phyloP scores from a whole-genome alignment of 2,113 vertebrate genomes.

The Orientallactaga bullata region DNA sequence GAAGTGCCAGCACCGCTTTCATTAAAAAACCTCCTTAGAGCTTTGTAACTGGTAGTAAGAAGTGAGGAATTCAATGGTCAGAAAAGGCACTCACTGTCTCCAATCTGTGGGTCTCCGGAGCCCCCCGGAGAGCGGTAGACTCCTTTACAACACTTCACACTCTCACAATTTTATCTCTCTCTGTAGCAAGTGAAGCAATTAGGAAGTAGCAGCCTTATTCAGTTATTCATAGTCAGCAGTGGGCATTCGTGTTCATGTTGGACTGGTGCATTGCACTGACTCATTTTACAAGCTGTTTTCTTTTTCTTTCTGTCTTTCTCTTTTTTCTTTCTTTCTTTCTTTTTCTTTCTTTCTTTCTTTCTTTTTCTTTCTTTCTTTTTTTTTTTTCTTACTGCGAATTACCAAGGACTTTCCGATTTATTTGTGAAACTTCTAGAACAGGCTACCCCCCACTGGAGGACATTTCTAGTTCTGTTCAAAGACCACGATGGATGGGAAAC shows the following conservation, averaged over 20 bases:
- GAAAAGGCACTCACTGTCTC: constrained; percentile 63
- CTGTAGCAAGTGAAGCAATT: constrained; percentile 64
- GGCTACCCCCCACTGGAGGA: not conserved
- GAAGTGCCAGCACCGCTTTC: constrained; percentile 24
- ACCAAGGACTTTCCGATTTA: constrained; percentile 9
- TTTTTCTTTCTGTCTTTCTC: not conserved
- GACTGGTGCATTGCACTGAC: constrained; percentile 34
- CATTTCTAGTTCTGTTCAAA: constrained; percentile 36
- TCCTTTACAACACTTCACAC: constrained; percentile 79
- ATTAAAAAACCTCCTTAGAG: constrained; percentile 70
- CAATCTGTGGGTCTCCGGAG: constrained; percentile 69
- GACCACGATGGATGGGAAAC: not conserved
- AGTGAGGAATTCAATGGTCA: constrained; percentile 67
- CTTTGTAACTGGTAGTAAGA: constrained; percentile 61
- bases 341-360: not conserved
- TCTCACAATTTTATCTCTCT: constrained; percentile 79
- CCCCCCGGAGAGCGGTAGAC: constrained; percentile 71
- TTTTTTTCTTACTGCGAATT: constrained; percentile 27
- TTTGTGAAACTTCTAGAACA: not conserved
- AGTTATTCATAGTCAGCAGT: constrained; percentile 42
- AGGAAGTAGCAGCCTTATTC: constrained; percentile 34
- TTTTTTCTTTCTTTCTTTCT: not conserved
- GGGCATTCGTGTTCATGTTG: constrained; percentile 33
- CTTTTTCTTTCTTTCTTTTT: not conserved
- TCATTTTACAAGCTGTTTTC: constrained; percentile 4